phyloP scores from a whole-genome alignment of 1,140 invertebrate species.

The Anadara kagoshimensis region DNA sequence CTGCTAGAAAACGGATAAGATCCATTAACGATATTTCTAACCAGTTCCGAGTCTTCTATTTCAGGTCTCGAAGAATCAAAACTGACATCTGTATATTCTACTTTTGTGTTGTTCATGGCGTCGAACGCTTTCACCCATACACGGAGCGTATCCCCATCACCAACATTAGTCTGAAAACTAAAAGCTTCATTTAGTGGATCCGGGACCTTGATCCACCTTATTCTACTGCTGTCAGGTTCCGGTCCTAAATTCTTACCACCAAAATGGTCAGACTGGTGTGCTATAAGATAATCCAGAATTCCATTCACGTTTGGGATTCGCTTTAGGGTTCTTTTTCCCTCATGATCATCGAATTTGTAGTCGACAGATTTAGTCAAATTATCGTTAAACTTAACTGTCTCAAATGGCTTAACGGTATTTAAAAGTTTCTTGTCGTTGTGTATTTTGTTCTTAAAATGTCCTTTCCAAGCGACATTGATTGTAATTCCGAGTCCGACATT shows the following conservation, averaged over 20 bases:
- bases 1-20: slow-evolving; percentile 1
- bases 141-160: slow-evolving; percentile 25
- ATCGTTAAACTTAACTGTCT: slow-evolving; percentile 5
- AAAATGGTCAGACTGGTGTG: background rate
- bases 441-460: slow-evolving; percentile 41
- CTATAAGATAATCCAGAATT: slow-evolving; percentile 32
- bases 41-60: background rate
- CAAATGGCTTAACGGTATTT: background rate
- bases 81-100: slow-evolving; percentile 24
- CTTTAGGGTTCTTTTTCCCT: slow-evolving; percentile 23
- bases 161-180: background rate
- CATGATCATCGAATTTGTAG: slow-evolving; percentile 27
- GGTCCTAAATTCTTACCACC: background rate
- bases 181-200: background rate
- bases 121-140: slow-evolving; percentile 47
- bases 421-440: slow-evolving; percentile 38
- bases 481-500: background rate
- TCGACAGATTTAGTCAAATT: background rate
- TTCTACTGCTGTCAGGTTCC: background rate
- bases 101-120: slow-evolving; percentile 30
- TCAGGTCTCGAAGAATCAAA: slow-evolving; percentile 35
- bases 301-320: slow-evolving; percentile 29
- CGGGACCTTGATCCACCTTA: background rate
- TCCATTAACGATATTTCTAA: background rate
- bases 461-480: slow-evolving; percentile 29